Evolutionary conservation across 2,888 invertebrate species (phyloP), one percentile per base, ranked within the genome.

Genomic region (Cepaea hortensis): DNA sequence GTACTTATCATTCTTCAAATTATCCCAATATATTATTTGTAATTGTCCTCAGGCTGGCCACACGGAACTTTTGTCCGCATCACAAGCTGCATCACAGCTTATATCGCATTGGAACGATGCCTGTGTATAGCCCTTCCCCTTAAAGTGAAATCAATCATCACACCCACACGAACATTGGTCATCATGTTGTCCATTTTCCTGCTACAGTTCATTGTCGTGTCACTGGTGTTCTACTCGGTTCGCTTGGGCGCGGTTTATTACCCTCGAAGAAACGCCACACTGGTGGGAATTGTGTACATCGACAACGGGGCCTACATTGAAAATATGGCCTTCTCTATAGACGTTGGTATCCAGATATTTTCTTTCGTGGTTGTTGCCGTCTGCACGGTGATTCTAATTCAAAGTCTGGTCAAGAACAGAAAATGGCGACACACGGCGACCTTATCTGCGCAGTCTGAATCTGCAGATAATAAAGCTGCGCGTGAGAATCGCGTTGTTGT

Each of bases 381-480:
- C 62, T 85, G 73, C 75, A 85, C 81, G 0, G 23, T 73, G 7
- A 75, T 65, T 50, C 35, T 85, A 7, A 81, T 85, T 15, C 73
- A 75, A 3, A 85, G 65, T 23, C 23, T 76, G 9, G 9, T 81
- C 18, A 23, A 3, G 13, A 85, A 80, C 23, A 80, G 80, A 11
- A 23, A 61, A 35, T 80, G 85, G 80, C 85, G 85, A 0, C 23
- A 20, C 0, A 48, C n/a, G 20, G 55, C 55, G 7, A 35, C 73
- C 23, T 18, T 2, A 20, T 7, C 9, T 23, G 4, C 50, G 6
- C 7, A 2, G 7, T 3, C 55, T 4, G 18, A 50, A 1, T 73
- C 83, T 7, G 23, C 6, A 35, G 61, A 83, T 18, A 13, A 23
- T 11, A 73, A 20, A n/a, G 23, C 55, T 3, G 20, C 9, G 7